A percentile compares a stretch with the other conserved stretches of the same genome.
Conservation (phyloP, 2,797 vertebrate genomes). For the Notamacropus eugenii region DNA sequence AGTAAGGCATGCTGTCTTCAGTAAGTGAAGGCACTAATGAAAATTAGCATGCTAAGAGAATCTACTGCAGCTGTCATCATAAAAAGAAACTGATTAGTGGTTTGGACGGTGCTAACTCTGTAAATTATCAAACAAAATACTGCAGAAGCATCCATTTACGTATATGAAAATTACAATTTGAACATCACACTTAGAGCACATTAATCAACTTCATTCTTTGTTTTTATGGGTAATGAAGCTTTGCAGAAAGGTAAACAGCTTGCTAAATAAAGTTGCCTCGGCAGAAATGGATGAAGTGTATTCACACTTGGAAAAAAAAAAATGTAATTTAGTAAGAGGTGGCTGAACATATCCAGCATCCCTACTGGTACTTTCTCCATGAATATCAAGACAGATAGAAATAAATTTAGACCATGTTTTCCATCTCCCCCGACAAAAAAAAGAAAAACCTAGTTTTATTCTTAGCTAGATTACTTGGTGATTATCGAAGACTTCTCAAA, state of each 20-base stretch:
- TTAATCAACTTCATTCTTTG: conserved; percentile 90
- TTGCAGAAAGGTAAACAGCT: conserved; percentile 87
- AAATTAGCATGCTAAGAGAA: conserved; percentile 87
- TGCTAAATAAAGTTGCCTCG: conserved; percentile 88
- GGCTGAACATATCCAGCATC: conserved; percentile 67
- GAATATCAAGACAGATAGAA: conserved; percentile 21
- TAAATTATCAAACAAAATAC: conserved; percentile 90
- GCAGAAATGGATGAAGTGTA: conserved; percentile 83
- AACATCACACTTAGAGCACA: conserved; percentile 87
- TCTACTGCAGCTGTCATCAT: conserved; percentile 87
- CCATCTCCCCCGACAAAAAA: conserved; percentile 17
- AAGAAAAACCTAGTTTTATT: conserved; percentile 53
- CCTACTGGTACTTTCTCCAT: conserved; percentile 60
- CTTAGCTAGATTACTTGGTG: conserved; percentile 40
- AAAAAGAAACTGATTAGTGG: conserved; percentile 89
- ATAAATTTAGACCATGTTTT: conserved; percentile 66
- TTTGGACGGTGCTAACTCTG: conserved; percentile 87
- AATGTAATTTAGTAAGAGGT: conserved; percentile 58
- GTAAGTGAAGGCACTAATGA: conserved; percentile 81
- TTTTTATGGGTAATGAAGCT: conserved; percentile 88
- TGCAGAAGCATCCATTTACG: conserved; percentile 86
- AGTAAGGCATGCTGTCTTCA: conserved; percentile 67
- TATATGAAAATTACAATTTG: conserved; percentile 88
- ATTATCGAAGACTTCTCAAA: conserved; percentile 24
- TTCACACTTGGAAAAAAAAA: conserved; percentile 56